Percentiles rank a stretch among this genome's conserved stretches.
Evolutionary conservation across 2,797 vertebrate genomes (phyloP).

Genomic region (Myripristis murdjan): DNA sequence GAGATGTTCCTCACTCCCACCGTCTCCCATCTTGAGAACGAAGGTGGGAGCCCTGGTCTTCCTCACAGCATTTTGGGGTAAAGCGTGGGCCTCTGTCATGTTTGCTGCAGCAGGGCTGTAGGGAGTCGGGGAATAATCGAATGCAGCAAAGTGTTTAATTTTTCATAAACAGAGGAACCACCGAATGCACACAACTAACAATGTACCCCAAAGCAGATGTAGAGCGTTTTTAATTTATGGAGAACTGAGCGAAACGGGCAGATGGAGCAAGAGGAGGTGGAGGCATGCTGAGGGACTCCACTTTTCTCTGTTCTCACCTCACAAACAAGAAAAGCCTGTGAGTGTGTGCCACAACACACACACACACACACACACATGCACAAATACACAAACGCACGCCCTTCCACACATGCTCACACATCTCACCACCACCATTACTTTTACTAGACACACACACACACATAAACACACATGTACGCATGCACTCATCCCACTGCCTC

Average conservation of each 20-base stretch:
- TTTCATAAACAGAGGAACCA: slow-evolving; percentile 85
- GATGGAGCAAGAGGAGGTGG: slow-evolving; percentile 85
- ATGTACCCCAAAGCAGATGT: slow-evolving; percentile 86
- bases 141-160: slow-evolving; percentile 84
- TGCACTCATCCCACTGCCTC: slow-evolving; percentile 63
- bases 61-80: slow-evolving; percentile 51
- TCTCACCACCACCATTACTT: not conserved
- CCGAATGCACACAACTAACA: slow-evolving; percentile 83
- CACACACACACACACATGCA: slow-evolving; percentile 46
- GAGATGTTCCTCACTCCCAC: slow-evolving; percentile 52
- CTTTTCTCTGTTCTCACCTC: slow-evolving; percentile 84
- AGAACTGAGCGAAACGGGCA: slow-evolving; percentile 81
- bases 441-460: not conserved
- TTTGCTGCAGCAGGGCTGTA: slow-evolving; percentile 64
- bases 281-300: slow-evolving; percentile 83
- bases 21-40: slow-evolving; percentile 18
- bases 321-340: slow-evolving; percentile 82
- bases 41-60: slow-evolving; percentile 56
- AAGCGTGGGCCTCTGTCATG: slow-evolving; percentile 68
- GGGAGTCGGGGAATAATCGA: slow-evolving; percentile 73
- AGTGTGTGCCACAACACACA: slow-evolving; percentile 75
- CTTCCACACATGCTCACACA: slow-evolving; percentile 55
- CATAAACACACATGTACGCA: slow-evolving; percentile 6
- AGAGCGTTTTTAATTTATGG: slow-evolving; percentile 84
- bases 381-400: slow-evolving; percentile 64